A percentile compares a stretch with the other conserved stretches of the same genome.
Conservation (phyloP, 1,140 invertebrate species). For the Drosophila asahinai region DNA sequence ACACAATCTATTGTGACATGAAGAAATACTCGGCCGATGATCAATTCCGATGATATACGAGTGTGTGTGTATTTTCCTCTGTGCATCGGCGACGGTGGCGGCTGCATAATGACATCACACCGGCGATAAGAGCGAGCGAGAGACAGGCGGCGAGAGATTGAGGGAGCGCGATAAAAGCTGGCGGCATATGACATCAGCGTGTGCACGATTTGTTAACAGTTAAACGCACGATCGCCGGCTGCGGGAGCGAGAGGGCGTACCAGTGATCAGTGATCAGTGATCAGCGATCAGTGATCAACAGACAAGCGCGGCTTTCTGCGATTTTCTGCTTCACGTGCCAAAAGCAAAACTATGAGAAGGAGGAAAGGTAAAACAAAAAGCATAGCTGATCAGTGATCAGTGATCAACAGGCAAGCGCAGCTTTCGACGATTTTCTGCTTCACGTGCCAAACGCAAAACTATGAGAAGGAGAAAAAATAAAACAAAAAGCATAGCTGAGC, state of each 20-base stretch:
- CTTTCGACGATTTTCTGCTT: constrained; percentile 13
- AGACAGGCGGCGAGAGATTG: constrained; percentile 3
- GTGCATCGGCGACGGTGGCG: constrained; percentile 7
- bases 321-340: constrained; percentile 25
- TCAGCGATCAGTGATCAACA: constrained; percentile 6
- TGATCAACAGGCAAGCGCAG: constrained; percentile 11
- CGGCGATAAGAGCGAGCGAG: constrained; percentile 19
- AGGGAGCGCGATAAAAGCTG: constrained; percentile 29
- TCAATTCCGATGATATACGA: neutral
- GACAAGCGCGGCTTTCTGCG: constrained; percentile 7
- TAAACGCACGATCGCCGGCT: constrained; percentile 59
- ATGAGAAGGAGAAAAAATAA: constrained; percentile 6
- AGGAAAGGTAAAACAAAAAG: constrained; percentile 12
- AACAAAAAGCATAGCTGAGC: constrained; percentile 5
- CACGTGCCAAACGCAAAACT: constrained; percentile 17
- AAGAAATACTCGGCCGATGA: constrained; percentile 6
- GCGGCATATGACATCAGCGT: constrained; percentile 75
- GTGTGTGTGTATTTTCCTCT: constrained; percentile 15
- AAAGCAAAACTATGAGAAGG: constrained; percentile 4
- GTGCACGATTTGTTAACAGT: constrained; percentile 83
- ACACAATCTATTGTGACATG: constrained; percentile 6
- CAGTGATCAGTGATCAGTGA: neutral
- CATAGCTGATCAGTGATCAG: constrained; percentile 3
- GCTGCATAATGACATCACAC: constrained; percentile 63
- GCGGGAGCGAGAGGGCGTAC: neutral